Evolutionary conservation across 2,113 vertebrate species (phyloP), one percentile per base, ranked within the genome.

Genomic region (Panthera uncia): DNA sequence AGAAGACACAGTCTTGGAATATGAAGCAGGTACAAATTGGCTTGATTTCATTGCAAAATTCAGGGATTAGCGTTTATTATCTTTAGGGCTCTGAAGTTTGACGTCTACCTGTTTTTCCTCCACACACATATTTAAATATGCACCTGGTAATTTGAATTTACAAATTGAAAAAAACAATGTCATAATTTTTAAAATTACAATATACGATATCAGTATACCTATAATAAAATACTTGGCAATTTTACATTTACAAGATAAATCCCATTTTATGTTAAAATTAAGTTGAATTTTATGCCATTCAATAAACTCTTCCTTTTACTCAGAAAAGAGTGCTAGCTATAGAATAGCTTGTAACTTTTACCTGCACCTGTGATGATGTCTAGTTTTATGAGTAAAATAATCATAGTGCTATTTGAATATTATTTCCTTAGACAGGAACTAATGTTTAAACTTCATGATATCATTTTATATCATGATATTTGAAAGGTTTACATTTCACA

Each of bases 371-470:
- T 91, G 84, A 96, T 89, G 81, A 80, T 90, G 36, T 93, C 89
- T 96, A 87, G 68, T 87, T 98, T 96, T 93, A 90, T 84, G 90
- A 93, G 86, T 66, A 85, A 92, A 96, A 96, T 91, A 89, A 93
- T 94, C 69, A 69, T 66, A 61, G 45, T 18, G 25, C 73, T 93
- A 63, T 89, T 97, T 83, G 94, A 98, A 95, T 93, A n/a, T 23
- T 95, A 73, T 88, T 96, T 96, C 76, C 79, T 83, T 69, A 94
- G 61, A 74, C 29, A 36, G 38, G 85, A 97, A 65, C 19, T 89
- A 95, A 92, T 52, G 12, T 76, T 96, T 96, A 96, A 98, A 92
- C 15, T 80, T 95, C 89, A 97, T 83, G 78, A 48, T 27, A 84
- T 18, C 36, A 79, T 66, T 97, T 98, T 68, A 38, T 66, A 83